Evolutionary conservation across 1,140 invertebrate genomes (phyloP).

Genomic region (Hypothenemus hampei): DNA sequence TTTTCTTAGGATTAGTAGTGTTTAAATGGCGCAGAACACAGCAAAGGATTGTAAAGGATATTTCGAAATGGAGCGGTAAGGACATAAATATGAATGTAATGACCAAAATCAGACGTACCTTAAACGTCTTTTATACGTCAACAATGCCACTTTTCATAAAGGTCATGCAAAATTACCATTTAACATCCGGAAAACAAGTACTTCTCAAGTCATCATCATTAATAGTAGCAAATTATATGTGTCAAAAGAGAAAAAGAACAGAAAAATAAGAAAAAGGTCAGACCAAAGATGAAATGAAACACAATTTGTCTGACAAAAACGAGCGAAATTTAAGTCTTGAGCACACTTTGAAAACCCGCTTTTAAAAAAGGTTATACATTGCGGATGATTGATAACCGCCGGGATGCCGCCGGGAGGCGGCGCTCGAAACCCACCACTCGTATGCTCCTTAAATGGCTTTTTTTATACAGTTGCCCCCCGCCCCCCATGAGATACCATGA

Average conservation of each 20-base stretch:
- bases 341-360: constrained; percentile 20
- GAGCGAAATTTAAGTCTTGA: constrained; percentile 16
- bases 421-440: constrained; percentile 4
- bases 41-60: too few species aligned
- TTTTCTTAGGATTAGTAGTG: not conserved
- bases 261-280: too few species aligned
- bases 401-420: not conserved
- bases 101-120: not conserved
- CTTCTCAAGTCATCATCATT: too few species aligned
- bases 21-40: too few species aligned
- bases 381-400: constrained; percentile 21
- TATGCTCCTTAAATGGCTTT: constrained; percentile 18
- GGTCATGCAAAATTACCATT: not conserved
- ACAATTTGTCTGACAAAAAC: constrained; percentile 23
- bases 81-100: not conserved
- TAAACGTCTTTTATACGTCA: not conserved
- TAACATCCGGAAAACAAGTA: too few species aligned
- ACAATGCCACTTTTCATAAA: not conserved
- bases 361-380: constrained; percentile 22
- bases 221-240: too few species aligned
- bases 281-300: constrained; percentile 7
- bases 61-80: not conserved
- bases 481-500: constrained; percentile 15
- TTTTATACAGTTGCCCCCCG: constrained; percentile 19
- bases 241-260: too few species aligned